Percentiles rank a stretch among this genome's conserved stretches.
phyloP scores from a whole-genome alignment of 1,140 invertebrate species.

The Apis mellifera region DNA sequence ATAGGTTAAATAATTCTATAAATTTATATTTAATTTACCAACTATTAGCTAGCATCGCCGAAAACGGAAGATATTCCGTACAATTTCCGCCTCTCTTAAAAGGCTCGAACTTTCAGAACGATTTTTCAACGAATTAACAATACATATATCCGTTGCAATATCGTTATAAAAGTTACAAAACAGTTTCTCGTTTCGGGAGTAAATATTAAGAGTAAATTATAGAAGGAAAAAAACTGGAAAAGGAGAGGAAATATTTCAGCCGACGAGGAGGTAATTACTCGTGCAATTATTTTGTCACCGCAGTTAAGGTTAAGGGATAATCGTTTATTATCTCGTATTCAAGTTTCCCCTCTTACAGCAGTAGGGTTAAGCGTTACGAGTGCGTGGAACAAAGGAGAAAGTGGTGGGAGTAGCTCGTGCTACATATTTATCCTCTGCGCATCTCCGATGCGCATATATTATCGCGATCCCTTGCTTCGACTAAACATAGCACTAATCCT shows the following conservation, averaged over 20 bases:
- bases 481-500: not conserved
- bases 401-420: not conserved
- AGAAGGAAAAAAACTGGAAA: not conserved
- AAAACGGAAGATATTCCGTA: not conserved
- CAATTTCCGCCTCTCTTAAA: not conserved
- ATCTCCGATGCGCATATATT: not conserved
- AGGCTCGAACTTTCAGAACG: not conserved
- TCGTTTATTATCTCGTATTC: not conserved
- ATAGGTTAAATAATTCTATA: not conserved
- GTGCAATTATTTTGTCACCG: not conserved
- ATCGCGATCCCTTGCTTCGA: not conserved
- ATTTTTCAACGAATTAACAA: not conserved
- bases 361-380: not conserved
- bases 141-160: not conserved
- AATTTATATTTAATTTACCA: slow-evolving; percentile 3
- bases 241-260: too few species aligned
- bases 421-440: not conserved
- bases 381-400: not conserved
- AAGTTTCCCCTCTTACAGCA: not conserved
- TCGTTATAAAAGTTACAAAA: too few species aligned
- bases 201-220: not conserved
- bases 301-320: not conserved
- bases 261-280: not conserved
- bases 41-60: not conserved
- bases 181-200: too few species aligned